Percentiles rank a stretch among this genome's conserved stretches.
Evolutionary conservation across 2,888 invertebrate genomes (phyloP).

Genomic region (Drosophila emarginata): DNA sequence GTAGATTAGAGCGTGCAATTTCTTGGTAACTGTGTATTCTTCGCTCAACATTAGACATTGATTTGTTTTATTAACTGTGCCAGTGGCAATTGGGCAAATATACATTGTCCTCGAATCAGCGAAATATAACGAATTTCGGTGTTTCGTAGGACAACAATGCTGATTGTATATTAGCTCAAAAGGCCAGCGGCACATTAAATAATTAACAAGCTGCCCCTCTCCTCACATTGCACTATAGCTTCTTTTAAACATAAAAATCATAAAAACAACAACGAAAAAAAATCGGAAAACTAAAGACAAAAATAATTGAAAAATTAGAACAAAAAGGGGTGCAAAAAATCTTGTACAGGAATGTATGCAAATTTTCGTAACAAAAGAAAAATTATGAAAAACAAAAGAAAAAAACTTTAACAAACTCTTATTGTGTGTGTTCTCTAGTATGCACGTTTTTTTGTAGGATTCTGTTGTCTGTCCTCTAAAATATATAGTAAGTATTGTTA

Average conservation of each 20-base stretch:
- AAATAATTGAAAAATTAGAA: constrained; percentile 20
- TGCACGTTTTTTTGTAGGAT: constrained; percentile 23
- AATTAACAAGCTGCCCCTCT: constrained; percentile 33
- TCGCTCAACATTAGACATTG: constrained; percentile 66
- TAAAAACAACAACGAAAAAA: constrained; percentile 45
- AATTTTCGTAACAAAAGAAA: constrained; percentile 49
- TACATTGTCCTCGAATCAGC: constrained; percentile 60
- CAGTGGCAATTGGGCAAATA: constrained; percentile 48
- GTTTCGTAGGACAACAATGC: constrained; percentile 71
- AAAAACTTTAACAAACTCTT: constrained; percentile 74
- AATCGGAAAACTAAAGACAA: constrained; percentile 48
- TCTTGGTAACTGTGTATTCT: constrained; percentile 22
- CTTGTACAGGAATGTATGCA: constrained; percentile 80
- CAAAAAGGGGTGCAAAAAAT: constrained; percentile 41
- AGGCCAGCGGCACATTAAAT: constrained; percentile 49
- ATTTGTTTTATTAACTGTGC: constrained; percentile 38
- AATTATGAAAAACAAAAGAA: constrained; percentile 48
- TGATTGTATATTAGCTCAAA: constrained; percentile 56
- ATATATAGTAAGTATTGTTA: constrained; percentile 43
- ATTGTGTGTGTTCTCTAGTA: constrained; percentile 60
- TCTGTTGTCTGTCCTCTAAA: constrained; percentile 62
- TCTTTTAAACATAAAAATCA: constrained; percentile 25
- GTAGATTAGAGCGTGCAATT: constrained; percentile 40
- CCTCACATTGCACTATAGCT: constrained; percentile 19
- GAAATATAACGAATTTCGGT: constrained; percentile 77